Conservation (phyloP, 1,140 invertebrate genomes). For the Pinna nobilis region DNA sequence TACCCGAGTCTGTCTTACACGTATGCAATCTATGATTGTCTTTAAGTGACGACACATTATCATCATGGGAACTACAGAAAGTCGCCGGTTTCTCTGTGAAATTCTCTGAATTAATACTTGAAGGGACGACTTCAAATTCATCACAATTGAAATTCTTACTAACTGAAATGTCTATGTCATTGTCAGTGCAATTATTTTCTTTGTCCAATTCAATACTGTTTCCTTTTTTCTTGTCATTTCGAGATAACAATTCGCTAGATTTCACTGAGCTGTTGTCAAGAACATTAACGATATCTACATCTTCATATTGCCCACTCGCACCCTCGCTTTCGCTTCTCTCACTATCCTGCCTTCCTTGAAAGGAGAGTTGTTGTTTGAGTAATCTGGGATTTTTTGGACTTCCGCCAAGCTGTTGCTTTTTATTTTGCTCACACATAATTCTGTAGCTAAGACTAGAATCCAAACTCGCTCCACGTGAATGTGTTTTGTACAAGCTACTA, state of each 20-base stretch:
- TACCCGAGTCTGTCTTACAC: too few relatives aligned
- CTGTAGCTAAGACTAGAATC: not conserved
- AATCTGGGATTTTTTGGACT: not conserved
- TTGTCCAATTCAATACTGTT: slow-evolving; percentile 8
- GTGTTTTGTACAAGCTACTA: not conserved
- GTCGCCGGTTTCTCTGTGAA: not conserved
- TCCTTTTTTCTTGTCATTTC: not conserved
- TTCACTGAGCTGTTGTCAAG: slow-evolving; percentile 6
- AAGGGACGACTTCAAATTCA: not conserved
- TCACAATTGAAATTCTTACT: not conserved
- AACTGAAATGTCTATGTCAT: not conserved
- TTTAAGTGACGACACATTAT: too few relatives aligned
- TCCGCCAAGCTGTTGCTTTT: not conserved
- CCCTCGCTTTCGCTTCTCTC: slow-evolving; percentile 45
- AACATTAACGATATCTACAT: slow-evolving; percentile 41
- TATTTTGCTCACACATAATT: slow-evolving; percentile 5
- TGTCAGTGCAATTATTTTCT: not conserved
- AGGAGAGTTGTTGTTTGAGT: too few relatives aligned
- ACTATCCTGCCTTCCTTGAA: not conserved
- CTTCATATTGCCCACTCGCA: slow-evolving; percentile 42
- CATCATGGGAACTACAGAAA: not conserved
- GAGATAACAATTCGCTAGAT: not conserved
- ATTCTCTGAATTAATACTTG: not conserved
- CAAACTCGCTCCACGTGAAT: slow-evolving; percentile 1
- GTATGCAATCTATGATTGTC: too few relatives aligned